Conservation (phyloP, 2,113 vertebrate species). For the Martes martes region DNA sequence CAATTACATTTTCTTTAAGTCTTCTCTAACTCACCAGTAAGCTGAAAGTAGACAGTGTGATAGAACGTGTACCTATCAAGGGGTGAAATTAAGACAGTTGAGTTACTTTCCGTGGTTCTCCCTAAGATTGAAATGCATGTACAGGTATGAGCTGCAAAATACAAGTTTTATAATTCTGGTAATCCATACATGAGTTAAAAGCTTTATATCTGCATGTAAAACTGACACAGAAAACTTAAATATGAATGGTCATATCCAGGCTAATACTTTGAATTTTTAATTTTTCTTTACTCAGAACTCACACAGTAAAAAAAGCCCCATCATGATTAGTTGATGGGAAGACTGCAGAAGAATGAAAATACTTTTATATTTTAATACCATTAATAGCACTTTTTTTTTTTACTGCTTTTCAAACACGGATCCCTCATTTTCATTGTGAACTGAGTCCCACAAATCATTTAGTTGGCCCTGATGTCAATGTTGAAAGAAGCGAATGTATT, state of each 20-base stretch:
- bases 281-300: constrained; percentile 21
- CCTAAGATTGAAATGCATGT: background rate
- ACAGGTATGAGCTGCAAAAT: background rate
- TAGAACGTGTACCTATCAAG: background rate
- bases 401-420: background rate
- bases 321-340: background rate
- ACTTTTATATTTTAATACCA: background rate
- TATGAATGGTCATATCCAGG: background rate
- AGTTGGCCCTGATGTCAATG: background rate
- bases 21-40: background rate
- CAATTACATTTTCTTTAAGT: background rate
- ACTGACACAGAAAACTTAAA: background rate
- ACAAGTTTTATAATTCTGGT: background rate
- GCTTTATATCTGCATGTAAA: constrained; percentile 22
- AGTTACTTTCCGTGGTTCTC: background rate
- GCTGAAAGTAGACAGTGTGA: background rate
- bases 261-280: constrained; percentile 2
- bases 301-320: background rate
- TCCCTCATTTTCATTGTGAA: background rate
- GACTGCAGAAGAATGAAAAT: background rate
- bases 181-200: background rate
- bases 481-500: background rate
- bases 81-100: background rate
- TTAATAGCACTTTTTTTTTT: background rate
- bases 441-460: background rate